Conservation (phyloP, 2,113 vertebrate species). For the Actenoides lindsayi region DNA sequence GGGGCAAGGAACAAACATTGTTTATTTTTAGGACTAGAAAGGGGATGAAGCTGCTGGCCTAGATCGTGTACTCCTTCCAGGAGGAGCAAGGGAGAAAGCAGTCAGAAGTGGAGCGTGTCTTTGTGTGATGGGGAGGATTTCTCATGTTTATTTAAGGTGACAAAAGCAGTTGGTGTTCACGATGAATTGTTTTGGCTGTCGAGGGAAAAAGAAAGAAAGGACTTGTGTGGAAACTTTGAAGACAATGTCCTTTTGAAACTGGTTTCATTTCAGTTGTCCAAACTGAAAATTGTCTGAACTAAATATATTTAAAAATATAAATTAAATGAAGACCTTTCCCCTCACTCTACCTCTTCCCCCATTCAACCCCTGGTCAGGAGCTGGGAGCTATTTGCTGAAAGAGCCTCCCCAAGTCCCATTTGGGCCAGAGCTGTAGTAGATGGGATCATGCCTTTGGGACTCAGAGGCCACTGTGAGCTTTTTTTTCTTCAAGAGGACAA, state of each 20-base stretch:
- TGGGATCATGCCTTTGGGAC: background rate
- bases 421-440: background rate
- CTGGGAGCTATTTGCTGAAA: background rate
- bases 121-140: background rate
- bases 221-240: background rate
- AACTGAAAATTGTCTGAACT: background rate
- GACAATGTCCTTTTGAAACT: background rate
- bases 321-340: background rate
- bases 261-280: background rate
- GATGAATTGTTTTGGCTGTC: background rate
- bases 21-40: constrained; percentile 49
- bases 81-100: background rate
- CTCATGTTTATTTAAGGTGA: background rate
- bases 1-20: constrained; percentile 35
- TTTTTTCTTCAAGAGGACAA: background rate
- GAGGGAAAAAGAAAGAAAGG: background rate
- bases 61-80: constrained; percentile 11
- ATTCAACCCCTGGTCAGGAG: background rate
- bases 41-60: constrained; percentile 34
- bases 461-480: background rate
- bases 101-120: fast-evolving
- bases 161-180: background rate
- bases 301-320: background rate
- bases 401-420: no score
- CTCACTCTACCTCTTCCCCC: background rate